Conservation (phyloP, 2,113 vertebrate genomes). For the Pipra filicauda region DNA sequence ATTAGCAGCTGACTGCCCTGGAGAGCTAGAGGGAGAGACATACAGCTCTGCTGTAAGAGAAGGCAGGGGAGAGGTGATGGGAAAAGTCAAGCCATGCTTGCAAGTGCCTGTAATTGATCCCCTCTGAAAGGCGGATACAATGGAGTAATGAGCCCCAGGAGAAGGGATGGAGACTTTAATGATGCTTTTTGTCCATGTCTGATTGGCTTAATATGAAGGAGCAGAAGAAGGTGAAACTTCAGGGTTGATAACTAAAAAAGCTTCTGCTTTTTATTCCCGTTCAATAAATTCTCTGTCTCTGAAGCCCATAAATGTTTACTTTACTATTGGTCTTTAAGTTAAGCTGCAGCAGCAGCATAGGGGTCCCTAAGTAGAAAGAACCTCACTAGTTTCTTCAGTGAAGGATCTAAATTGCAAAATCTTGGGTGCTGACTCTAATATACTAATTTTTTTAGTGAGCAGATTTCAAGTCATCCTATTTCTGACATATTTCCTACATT, state of each 20-base stretch:
- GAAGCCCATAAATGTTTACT: neutral
- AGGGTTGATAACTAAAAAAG: slow-evolving; percentile 2
- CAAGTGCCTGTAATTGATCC: neutral
- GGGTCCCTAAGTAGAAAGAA: neutral
- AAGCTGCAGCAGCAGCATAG: neutral
- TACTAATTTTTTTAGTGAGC: neutral
- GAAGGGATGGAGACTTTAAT: neutral
- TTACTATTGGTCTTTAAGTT: neutral
- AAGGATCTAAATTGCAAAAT: neutral
- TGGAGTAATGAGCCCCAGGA: neutral
- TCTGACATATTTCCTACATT: neutral
- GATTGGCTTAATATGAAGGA: neutral
- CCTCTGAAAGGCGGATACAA: neutral
- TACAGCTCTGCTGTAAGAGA: neutral
- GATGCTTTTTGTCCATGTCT: neutral
- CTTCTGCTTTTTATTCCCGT: neutral
- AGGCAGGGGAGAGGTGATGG: neutral
- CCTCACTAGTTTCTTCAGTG: neutral
- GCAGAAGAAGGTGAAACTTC: neutral
- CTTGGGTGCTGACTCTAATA: neutral
- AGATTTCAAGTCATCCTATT: neutral
- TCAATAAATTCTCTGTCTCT: neutral
- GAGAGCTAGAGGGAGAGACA: neutral
- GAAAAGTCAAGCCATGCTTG: neutral
- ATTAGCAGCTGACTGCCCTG: neutral